Evolutionary conservation across 37 sponge, comb jelly and placozoan species (phyloP).

Genomic region (Halichondria panicea): DNA sequence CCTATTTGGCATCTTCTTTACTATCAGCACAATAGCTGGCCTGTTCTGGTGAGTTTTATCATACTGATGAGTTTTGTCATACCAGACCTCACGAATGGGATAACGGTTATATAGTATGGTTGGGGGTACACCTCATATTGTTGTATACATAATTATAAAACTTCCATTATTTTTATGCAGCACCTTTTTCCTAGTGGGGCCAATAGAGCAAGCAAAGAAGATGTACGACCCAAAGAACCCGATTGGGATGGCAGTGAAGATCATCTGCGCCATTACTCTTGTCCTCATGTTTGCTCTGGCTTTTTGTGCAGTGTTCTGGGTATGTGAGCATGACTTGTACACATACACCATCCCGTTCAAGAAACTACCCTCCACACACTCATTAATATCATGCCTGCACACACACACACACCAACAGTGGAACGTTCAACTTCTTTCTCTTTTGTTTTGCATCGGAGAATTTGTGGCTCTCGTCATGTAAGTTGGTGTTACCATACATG

Average conservation of each 20-base stretch:
- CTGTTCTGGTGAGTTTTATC: conserved; percentile 40
- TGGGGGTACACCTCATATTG: too few species aligned
- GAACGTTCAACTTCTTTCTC: conserved; percentile 14
- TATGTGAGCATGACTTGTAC: neutral
- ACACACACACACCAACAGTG: conserved; percentile 39
- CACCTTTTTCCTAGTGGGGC: conserved; percentile 77
- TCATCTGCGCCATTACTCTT: conserved; percentile 39
- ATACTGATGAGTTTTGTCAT: too few species aligned
- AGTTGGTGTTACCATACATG: conserved; percentile 9
- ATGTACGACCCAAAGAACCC: conserved; percentile 32
- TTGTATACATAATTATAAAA: neutral
- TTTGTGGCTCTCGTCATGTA: conserved; percentile 57
- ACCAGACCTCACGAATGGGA: too few species aligned
- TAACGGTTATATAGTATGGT: too few species aligned
- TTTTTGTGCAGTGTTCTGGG: conserved; percentile 56
- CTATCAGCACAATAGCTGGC: conserved; percentile 45
- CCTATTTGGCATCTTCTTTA: conserved; percentile 61
- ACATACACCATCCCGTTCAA: neutral
- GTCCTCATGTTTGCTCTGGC: conserved; percentile 25
- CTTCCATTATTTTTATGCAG: conserved; percentile 31
- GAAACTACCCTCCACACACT: too few species aligned
- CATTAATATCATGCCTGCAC: neutral
- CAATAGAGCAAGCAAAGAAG: conserved; percentile 71
- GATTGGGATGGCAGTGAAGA: conserved; percentile 47
- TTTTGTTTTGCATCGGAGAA: conserved; percentile 58